Percentiles rank a stretch among this genome's conserved stretches.
phyloP scores from a whole-genome alignment of 2,888 invertebrate species.

The Oligia latruncula region DNA sequence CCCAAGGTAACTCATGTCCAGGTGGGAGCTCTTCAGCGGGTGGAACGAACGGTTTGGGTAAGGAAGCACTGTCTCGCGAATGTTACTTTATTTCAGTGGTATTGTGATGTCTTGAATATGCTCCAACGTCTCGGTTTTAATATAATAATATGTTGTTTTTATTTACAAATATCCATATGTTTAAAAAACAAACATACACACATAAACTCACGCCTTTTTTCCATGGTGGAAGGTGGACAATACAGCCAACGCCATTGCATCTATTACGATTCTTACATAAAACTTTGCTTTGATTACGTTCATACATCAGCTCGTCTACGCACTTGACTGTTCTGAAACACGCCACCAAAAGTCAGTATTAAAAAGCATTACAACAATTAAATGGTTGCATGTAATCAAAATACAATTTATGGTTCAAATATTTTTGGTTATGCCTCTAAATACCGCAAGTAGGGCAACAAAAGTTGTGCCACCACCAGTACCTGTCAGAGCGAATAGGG shows the following conservation, averaged over 20 bases:
- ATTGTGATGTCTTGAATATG: background rate
- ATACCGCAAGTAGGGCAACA: background rate
- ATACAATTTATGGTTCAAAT: background rate
- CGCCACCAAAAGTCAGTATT: background rate
- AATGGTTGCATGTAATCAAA: background rate
- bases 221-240: background rate
- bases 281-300: background rate
- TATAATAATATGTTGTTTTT: background rate
- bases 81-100: background rate
- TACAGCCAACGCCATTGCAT: background rate
- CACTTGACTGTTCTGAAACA: background rate
- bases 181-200: background rate
- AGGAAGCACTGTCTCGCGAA: background rate
- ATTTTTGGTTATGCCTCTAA: background rate
- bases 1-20: no score
- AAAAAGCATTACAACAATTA: background rate
- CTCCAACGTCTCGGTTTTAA: background rate
- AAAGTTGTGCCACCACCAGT: conserved; percentile 65
- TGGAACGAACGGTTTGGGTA: no score
- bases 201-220: background rate
- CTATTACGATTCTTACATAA: background rate
- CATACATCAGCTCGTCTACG: background rate
- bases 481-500: conserved; percentile 73
- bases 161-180: background rate
- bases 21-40: no score